Base-by-base conservation (phyloP, 1,140 invertebrate genomes). In the Scaptodrosophila lebanonensis region DNA sequence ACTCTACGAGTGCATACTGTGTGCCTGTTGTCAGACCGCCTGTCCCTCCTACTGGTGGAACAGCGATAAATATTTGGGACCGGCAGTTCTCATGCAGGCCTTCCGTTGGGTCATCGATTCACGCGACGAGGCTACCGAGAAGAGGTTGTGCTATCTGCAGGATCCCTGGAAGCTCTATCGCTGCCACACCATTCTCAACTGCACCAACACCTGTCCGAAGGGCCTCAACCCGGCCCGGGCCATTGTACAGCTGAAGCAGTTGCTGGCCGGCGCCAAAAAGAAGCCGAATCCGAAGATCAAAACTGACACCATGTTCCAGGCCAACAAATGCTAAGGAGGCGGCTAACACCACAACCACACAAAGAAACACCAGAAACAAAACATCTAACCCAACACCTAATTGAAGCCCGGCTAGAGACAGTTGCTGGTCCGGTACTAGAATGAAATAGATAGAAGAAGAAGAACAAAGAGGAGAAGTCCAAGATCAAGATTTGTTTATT, bases 31-130 rank as follows among this genome's bases (percentile, higher is more conserved):
- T 77, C 96, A 95, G 35, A 97, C 97, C 3, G 94, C 95, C 12
- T 99, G 97, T 71, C 97, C 97, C 0, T 96, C 94, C 5, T 99
- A 98, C 88, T 99, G 97, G 97, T 99, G 97, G 97, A 98, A 98
- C 85, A 92, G 94, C 2, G 95, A 98, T 79, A 97, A 97, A 77
- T 99, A 98, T 87, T 90, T 99, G 20, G 97, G 97, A 0, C 97
- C 97, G 1, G 97, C 97, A 8, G 95, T 97, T 3, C 89, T 98
- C 8, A 95, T 98, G 95, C 97, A 98, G 88, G 93, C 92, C 2
- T 96, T 94, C 72, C 92, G 97, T 66, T 99, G 98, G 98, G 95
- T 99, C 38, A 96, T 98, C 69, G 98, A 99, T 88, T 98, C 97
- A 0, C 89, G 98, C 52, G 98, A 99, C 88, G 92, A 96, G 71